Conservation (phyloP, 2,888 invertebrate genomes). For the Dione juno region DNA sequence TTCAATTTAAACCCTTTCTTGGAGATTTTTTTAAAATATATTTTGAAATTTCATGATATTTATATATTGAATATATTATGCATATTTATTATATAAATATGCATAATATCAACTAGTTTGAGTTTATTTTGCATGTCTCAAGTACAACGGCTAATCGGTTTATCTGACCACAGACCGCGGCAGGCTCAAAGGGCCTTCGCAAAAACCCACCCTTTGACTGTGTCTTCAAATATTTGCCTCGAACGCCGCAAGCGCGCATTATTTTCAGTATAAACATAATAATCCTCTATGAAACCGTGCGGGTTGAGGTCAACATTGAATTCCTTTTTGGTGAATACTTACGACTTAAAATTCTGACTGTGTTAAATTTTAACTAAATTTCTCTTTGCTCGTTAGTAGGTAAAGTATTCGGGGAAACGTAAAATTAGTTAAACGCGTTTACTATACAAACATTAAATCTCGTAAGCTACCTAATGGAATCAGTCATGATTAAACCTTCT, state of each 20-base stretch:
- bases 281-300: conserved; percentile 66
- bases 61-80: no score
- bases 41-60: no score
- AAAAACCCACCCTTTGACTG: conserved; percentile 79
- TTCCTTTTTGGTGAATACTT: conserved; percentile 55
- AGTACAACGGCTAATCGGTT: conserved; percentile 67
- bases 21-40: no score
- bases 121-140: conserved; percentile 33
- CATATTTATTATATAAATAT: no score
- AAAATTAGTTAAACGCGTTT: conserved; percentile 37
- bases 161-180: conserved; percentile 76
- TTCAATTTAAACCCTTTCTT: no score
- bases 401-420: conserved; percentile 34
- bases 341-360: conserved; percentile 39
- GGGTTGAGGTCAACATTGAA: conserved; percentile 61
- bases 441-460: conserved; percentile 40
- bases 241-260: conserved; percentile 76
- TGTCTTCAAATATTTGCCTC: conserved; percentile 80
- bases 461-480: conserved; percentile 60
- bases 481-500: conserved; percentile 62
- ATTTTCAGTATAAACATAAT: conserved; percentile 81
- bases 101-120: not conserved
- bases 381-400: conserved; percentile 34
- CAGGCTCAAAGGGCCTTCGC: conserved; percentile 70
- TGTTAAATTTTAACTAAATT: conserved; percentile 41